Base-by-base conservation (phyloP, 2,797 vertebrate genomes). In the Amblyraja radiata region DNA sequence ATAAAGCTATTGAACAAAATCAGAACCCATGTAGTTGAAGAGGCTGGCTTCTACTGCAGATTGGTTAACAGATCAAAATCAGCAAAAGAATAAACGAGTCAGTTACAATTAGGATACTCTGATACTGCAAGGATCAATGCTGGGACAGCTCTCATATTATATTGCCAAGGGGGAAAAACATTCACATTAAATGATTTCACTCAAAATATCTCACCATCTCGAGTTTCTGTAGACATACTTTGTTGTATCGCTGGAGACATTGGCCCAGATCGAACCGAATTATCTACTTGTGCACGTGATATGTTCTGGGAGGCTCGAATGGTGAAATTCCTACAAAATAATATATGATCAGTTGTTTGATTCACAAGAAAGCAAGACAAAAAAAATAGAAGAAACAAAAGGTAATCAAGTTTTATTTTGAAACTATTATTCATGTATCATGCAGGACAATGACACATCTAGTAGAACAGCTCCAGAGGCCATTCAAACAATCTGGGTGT, bases 291-390 rank as follows among this genome's bases (percentile, higher is more conserved):
- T 61, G 25, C 93, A 61, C 94, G 71, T 0, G 94, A 58, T 93
- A 94, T 95, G 79, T 78, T 93, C 93, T 94, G 95, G 6, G 93
- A 93, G 21, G 95, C 94, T 94, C 96, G 95, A 21, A 93, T 93
- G 91, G 97, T 97, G 95, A 98, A 98, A 93, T 96, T 94, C 93
- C 98, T 98, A 94, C 39, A 68, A 74, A 92, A 54, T 25, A 46
- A 86, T 21, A 86, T 0, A 79, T 36, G 23, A 68, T 4, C 54
- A 63, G 63, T n/a, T 63, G 25, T 54, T 58, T 32, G 28, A 65
- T 14, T 65, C 28, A 61, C 63, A 88, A 36, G 16, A 23, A 93
- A 93, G 16, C n/a, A 25, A 65, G 58, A 46, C 13, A 78, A 93
- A 93, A n/a, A 58, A 93, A 11, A n/a, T 58, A 25, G 10, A n/a